phyloP scores from a whole-genome alignment of 2,113 vertebrate genomes.

The Castor canadensis region DNA sequence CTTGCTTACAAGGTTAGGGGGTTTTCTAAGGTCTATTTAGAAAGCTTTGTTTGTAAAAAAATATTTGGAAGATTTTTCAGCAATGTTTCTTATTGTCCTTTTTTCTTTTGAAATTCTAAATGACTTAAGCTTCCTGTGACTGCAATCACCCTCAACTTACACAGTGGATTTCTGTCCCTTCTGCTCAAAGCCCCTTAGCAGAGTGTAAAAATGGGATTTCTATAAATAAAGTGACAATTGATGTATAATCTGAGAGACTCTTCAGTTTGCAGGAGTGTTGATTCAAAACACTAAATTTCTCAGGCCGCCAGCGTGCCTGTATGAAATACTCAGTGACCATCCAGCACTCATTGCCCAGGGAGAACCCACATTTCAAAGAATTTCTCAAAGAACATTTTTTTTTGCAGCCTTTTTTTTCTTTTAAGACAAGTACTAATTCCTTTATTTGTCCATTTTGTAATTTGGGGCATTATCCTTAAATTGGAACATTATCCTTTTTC shows the following conservation, averaged over 20 bases:
- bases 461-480: background rate
- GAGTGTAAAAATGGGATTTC: background rate
- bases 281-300: background rate
- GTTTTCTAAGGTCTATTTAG: background rate
- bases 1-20: background rate
- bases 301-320: background rate
- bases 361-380: background rate
- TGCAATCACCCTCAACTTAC: background rate
- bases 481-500: background rate
- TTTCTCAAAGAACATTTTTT: background rate
- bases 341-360: background rate
- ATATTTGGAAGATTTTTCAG: background rate
- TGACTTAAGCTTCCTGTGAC: background rate
- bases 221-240: background rate
- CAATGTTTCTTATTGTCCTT: background rate
- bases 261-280: background rate
- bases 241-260: background rate
- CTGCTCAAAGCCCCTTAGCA: background rate
- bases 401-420: background rate
- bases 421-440: background rate
- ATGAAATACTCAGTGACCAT: background rate
- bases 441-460: background rate
- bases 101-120: constrained; percentile 21
- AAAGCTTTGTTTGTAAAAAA: constrained; percentile 9
- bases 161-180: background rate